Conservation (phyloP, 2,888 invertebrate species). For the Fragum fragum region DNA sequence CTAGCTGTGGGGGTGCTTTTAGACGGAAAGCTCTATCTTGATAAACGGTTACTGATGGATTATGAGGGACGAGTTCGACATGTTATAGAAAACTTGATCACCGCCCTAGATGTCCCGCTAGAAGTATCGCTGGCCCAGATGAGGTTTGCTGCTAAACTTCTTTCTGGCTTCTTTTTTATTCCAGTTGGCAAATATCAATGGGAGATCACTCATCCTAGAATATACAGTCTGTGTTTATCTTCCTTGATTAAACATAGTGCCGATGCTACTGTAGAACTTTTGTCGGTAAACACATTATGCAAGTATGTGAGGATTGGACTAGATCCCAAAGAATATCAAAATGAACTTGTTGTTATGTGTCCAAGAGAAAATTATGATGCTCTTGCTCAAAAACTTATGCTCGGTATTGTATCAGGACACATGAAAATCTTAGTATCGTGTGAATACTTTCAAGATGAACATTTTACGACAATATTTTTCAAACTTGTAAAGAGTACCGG, state of each 20-base stretch:
- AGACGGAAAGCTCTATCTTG: conserved; percentile 66
- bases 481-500: conserved; percentile 57
- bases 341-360: conserved; percentile 20
- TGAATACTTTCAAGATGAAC: conserved; percentile 51
- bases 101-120: conserved; percentile 45
- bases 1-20: conserved; percentile 55
- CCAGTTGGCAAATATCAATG: conserved; percentile 51
- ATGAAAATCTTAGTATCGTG: conserved; percentile 51
- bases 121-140: conserved; percentile 58
- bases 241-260: conserved; percentile 49
- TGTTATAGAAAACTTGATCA: conserved; percentile 57
- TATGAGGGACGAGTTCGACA: conserved; percentile 54
- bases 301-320: conserved; percentile 44
- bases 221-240: conserved; percentile 51
- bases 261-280: conserved; percentile 48
- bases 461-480: conserved; percentile 57
- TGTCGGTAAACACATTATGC: conserved; percentile 53
- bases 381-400: conserved; percentile 54
- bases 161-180: conserved; percentile 64
- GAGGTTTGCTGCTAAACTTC: conserved; percentile 60
- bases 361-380: neutral
- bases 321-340: neutral
- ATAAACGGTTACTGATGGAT: conserved; percentile 51
- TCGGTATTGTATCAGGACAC: conserved; percentile 60
- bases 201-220: conserved; percentile 59